Evolutionary conservation across 2,888 invertebrate genomes (phyloP), one percentile per base, ranked within the genome.

Genomic region (Suillia variegata): DNA sequence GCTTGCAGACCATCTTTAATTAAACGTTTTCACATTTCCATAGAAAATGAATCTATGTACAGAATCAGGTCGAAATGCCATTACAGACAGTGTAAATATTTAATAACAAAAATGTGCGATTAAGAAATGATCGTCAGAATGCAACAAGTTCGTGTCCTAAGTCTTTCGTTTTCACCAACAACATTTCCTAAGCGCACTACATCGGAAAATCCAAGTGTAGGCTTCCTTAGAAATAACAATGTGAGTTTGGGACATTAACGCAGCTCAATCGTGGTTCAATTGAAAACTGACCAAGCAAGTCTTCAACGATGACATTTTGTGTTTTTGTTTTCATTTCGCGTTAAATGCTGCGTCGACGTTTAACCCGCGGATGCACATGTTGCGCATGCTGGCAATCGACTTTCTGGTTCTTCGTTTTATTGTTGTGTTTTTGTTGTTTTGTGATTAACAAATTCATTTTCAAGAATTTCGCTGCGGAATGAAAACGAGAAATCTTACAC

Each of bases 1-100:
- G 20, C 2, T 18, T 49, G 5, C n/a, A 13, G 22, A 45, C 26
- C 18, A 12, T 20, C 1, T 33, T 15, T 13, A 47, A 6, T 38
- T 8, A 33, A 38, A 56, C 50, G 33, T 34, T 57, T 31, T 47
- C 57, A 20, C 24, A 53, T 54, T 48, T 58, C 49, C 31, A 12
- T 53, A 34, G 58, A 58, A 54, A 58, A 34, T 26, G 58, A 58
- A 58, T 54, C 31, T 58, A 17, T 38, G n/a, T 34, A 18, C 49
- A 54, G 59, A 59, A 54, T 38, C 31, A 15, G 54, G 54, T 59
- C 54, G 55, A 54, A 24, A 5, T 26, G 26, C 6, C 6, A 38
- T 10, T 38, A n/a, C n/a, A n/a, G 38, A 17, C 18, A 45, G 20
- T n/a, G 38, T 12, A 45, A 18, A 45, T 20, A 38, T 38, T 38